A percentile compares a stretch with the other conserved stretches of the same genome.
Evolutionary conservation across 2,888 invertebrate species (phyloP).

Genomic region (Melieria picta): DNA sequence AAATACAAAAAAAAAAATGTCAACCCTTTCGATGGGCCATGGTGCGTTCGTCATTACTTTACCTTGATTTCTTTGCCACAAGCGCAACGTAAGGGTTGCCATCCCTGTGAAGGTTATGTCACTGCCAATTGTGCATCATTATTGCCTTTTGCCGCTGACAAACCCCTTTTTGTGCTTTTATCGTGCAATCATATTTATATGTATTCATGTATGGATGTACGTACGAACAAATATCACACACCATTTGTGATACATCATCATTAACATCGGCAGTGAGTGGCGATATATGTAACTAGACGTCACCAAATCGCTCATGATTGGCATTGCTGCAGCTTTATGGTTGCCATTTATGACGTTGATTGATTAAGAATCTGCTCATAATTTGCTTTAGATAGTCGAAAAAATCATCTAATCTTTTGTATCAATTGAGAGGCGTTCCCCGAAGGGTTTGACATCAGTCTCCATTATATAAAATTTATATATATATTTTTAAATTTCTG

Average conservation of each 20-base stretch:
- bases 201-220: too few species aligned
- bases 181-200: neutral
- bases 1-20: neutral
- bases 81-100: too few species aligned
- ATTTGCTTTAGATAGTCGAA: constrained; percentile 47
- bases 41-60: neutral
- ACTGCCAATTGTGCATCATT: neutral
- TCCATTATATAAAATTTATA: too few species aligned
- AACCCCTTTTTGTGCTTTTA: neutral
- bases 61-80: too few species aligned
- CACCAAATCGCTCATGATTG: constrained; percentile 26
- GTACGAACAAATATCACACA: too few species aligned
- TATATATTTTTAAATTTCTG: too few species aligned
- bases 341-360: constrained; percentile 59
- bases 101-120: neutral
- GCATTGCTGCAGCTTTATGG: constrained; percentile 38
- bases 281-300: neutral
- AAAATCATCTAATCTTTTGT: too few species aligned
- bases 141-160: neutral
- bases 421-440: too few species aligned
- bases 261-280: neutral
- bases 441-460: too few species aligned
- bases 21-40: constrained; percentile 35
- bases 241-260: constrained; percentile 24
- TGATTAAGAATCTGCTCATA: constrained; percentile 55